Conservation (phyloP, 1,140 invertebrate genomes). For the Elymnias hypermnestra region DNA sequence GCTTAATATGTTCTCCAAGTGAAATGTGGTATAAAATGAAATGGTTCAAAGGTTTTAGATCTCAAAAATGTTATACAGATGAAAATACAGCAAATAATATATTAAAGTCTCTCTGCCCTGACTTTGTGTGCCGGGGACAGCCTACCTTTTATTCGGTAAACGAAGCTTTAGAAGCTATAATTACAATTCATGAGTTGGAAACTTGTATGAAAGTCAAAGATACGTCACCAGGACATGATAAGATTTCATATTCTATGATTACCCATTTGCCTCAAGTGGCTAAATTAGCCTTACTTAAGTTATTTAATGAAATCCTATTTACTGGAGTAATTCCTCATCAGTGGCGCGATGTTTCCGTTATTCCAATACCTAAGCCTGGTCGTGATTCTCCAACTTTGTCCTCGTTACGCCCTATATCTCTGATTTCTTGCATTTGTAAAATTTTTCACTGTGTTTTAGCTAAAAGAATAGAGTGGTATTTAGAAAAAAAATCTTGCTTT, state of each 20-base stretch:
- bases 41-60: slow-evolving; percentile 18
- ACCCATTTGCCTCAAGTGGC: too few species aligned
- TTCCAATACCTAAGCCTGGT: slow-evolving; percentile 17
- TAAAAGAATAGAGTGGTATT: slow-evolving; percentile 10
- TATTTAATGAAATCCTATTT: slow-evolving; percentile 14
- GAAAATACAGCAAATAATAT: not conserved
- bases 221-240: slow-evolving; percentile 22
- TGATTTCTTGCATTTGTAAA: slow-evolving; percentile 22
- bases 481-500: slow-evolving; percentile 8
- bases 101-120: not conserved
- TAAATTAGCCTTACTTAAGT: too few species aligned
- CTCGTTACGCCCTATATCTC: slow-evolving; percentile 18
- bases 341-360: slow-evolving; percentile 9
- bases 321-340: slow-evolving; percentile 15
- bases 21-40: slow-evolving; percentile 11
- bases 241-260: too few species aligned
- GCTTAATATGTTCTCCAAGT: not conserved
- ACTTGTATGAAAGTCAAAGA: slow-evolving; percentile 21
- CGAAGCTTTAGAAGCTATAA: slow-evolving; percentile 3
- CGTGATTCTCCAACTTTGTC: not conserved
- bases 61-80: too few species aligned
- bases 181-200: slow-evolving; percentile 17
- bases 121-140: slow-evolving; percentile 5
- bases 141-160: not conserved
- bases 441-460: slow-evolving; percentile 13